Conservation (phyloP, 2,888 invertebrate genomes). For the Homarus gammarus region DNA sequence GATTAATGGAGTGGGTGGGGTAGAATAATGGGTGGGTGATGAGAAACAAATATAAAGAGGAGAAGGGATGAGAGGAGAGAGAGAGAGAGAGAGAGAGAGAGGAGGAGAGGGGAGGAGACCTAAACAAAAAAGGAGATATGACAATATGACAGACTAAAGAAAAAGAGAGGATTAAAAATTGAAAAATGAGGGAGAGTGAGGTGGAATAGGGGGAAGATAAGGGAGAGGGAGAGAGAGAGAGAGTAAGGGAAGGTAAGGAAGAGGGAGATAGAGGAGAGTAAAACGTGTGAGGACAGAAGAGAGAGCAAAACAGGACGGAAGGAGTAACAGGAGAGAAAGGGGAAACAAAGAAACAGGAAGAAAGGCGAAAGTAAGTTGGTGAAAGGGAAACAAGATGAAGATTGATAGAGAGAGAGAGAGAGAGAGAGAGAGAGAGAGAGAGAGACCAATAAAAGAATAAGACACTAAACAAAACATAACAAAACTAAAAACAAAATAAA, state of each 20-base stretch:
- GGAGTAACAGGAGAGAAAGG: no score
- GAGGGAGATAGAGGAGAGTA: not conserved
- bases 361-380: no score
- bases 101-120: not conserved
- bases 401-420: not conserved
- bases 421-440: not conserved
- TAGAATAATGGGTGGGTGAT: no score
- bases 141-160: not conserved
- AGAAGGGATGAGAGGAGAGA: no score
- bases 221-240: conserved; percentile 18
- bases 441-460: not conserved
- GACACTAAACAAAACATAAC: not conserved
- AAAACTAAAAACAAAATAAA: not conserved
- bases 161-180: not conserved
- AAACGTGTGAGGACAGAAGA: not conserved
- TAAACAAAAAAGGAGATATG: not conserved
- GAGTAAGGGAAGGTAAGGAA: not conserved
- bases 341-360: no score
- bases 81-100: not conserved
- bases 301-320: not conserved
- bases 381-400: no score
- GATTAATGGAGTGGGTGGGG: no score
- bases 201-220: not conserved
- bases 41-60: no score
- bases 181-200: conserved; percentile 11